Evolutionary conservation across 2,797 vertebrate genomes (phyloP), one percentile per base, ranked within the genome.

Genomic region (Phrynocephalus forsythii): DNA sequence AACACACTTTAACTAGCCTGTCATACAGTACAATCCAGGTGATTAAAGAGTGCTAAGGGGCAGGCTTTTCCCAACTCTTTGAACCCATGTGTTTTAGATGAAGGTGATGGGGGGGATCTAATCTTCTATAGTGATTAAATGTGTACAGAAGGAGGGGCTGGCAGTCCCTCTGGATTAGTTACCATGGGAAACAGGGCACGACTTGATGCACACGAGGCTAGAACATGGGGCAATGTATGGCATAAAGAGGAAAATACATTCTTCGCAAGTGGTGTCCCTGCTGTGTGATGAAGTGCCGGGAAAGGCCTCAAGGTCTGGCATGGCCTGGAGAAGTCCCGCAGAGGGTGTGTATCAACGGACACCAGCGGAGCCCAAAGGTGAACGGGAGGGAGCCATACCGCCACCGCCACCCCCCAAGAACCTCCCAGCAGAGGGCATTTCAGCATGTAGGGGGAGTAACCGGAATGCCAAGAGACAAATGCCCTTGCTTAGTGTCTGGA

Each of bases 381-480:
- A 63, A 63, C 3, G 28, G 22, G 26, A 13, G 8, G 30, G n/a
- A 66, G 24, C 5, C 15, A 30, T 28, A 48, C 30, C 48, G 71
- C 28, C 8, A 79, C 75, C 24, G 33, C 33, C 33, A 33, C 33
- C 33, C 1, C 33, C 33, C 33, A 33, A 16, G 84, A 26, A 60
- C 82, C 80, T 83, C 79, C 79, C 73, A 85, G 78, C 73, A 78
- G 50, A 50, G 79, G 48, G 83, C 72, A 44, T 13, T 38, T 22
- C 16, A 18, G 48, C 1, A 15, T 48, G 11, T 48, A 33, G 15
- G 67, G 79, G 73, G 33, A 56, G 56, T 48, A 48, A 0, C 52
- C 13, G 33, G 66, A 52, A 75, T 66, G 44, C 56, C 44, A n/a
- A 1, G 63, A 88, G 87, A 69, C n/a, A 6, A 71, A n/a, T 20